Base-by-base conservation (phyloP, 2,113 vertebrate species). In the Scalopus aquaticus region DNA sequence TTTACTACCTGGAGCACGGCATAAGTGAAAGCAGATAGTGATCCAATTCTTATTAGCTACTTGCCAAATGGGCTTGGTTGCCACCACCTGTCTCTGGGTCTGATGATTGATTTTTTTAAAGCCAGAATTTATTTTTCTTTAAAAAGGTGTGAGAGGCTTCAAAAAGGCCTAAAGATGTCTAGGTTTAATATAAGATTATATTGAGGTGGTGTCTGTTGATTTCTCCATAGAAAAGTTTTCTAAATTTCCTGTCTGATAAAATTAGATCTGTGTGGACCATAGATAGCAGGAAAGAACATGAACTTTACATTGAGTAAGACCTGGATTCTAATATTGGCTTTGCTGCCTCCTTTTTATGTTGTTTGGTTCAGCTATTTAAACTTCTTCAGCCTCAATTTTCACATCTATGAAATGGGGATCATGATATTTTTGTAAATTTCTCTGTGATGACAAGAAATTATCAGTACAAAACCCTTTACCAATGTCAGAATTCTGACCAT, bases 121-220 rank as follows among this genome's bases (percentile, higher is more conserved):
- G 44, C 44, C 19, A 67, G 20, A 60, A 83, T 89, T 89, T 60
- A 90, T 70, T 70, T 90, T 51, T 84, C 67, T 60, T 94, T 77
- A 28, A 84, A 76, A 94, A 83, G 39, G 11, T 78, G 51, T 24
- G 32, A 76, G 58, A 82, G 32, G 28, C 32, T 46, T 44, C 28
- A 19, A 46, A 74, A 35, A 72, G 5, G 20, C 51, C 44, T 8
- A 54, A 73, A 87, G 58, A 28, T 90, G 42, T 90, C 24, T 15
- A 44, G 22, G 30, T 83, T 90, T 89, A 83, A 46, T 58, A 49
- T 51, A 51, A 39, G 16, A 62, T 78, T 76, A 74, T 56, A 32
- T 4, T 30, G 42, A 77, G 15, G 16, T 84, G 65, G 35, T 22
- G 8, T 77, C 28, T 62, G 15, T 77, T 90, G n/a, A 0, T 84